Percentiles rank a stretch among this genome's conserved stretches.
phyloP scores from a whole-genome alignment of 2,888 invertebrate species.

The Trichogramma dendrolimi region DNA sequence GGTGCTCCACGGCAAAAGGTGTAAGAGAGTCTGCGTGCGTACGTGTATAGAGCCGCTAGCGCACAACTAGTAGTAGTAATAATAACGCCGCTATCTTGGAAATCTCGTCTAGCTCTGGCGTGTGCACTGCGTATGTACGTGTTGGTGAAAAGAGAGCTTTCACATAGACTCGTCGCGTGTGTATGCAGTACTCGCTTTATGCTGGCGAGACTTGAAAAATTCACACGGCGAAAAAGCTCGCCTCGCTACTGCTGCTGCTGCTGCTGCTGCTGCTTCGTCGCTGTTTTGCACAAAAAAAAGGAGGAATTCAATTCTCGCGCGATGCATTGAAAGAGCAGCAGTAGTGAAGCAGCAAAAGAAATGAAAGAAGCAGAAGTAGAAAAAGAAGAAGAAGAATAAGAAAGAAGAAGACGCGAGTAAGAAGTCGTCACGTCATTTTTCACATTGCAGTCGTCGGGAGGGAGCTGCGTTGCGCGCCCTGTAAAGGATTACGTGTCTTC shows the following conservation, averaged over 20 bases:
- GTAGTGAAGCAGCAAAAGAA: too few species aligned
- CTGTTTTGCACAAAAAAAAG: too few species aligned
- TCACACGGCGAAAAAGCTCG: not conserved
- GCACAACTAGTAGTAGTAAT: not conserved
- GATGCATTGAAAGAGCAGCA: too few species aligned
- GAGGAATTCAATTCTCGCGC: too few species aligned
- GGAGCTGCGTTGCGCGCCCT: not conserved
- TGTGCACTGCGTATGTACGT: too few species aligned
- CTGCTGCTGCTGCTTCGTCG: too few species aligned
- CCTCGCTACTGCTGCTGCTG: too few species aligned
- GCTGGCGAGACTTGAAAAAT: not conserved
- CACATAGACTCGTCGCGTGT: not conserved
- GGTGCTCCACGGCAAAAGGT: too few species aligned
- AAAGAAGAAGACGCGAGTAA: not conserved
- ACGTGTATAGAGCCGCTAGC: not conserved
- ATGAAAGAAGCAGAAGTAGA: too few species aligned
- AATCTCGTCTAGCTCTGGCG: too few species aligned
- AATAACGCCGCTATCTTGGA: not conserved
- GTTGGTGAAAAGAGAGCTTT: not conserved
- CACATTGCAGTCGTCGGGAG: not conserved
- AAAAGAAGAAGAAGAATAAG: too few species aligned
- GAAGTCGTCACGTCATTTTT: not conserved
- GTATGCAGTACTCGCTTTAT: not conserved
- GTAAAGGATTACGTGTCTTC: slow-evolving; percentile 12
- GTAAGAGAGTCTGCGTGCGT: too few species aligned